Conservation (phyloP, 2,113 vertebrate species). For the Oncorhynchus kisutch region DNA sequence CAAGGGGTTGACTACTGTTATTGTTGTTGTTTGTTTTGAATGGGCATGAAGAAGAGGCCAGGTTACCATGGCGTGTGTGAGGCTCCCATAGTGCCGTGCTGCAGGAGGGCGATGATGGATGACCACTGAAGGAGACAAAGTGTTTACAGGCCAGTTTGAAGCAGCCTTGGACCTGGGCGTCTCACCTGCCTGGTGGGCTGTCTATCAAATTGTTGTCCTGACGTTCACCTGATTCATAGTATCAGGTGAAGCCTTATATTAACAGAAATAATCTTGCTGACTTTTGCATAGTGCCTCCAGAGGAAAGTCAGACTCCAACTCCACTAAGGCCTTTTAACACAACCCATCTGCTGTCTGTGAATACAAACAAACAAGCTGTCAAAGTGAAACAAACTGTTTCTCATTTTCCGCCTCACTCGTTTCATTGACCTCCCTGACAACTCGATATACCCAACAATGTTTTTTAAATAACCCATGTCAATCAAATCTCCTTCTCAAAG, state of each 20-base stretch:
- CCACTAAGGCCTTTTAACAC: conserved; percentile 6
- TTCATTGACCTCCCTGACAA: conserved; percentile 8
- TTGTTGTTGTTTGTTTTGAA: conserved; percentile 25
- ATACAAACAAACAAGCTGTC: conserved; percentile 13
- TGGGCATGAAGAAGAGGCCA: not conserved
- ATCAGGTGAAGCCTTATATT: too few species aligned
- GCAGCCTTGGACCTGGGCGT: not conserved
- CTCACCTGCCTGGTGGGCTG: not conserved
- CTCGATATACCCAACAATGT: not conserved
- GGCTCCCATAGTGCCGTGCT: conserved; percentile 7
- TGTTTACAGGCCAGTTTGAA: not conserved
- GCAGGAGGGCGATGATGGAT: conserved; percentile 5
- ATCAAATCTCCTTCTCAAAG: conserved; percentile 9
- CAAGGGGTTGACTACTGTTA: not conserved
- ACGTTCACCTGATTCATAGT: not conserved
- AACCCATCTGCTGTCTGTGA: not conserved
- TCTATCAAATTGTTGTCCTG: too few species aligned
- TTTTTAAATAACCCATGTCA: conserved; percentile 3
- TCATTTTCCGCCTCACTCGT: not conserved
- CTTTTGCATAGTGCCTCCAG: not conserved
- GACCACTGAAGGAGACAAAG: conserved; percentile 16
- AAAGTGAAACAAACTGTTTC: conserved; percentile 5
- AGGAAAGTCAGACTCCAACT: not conserved
- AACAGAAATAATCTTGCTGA: not conserved
- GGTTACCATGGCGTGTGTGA: conserved; percentile 5